Base-by-base conservation (phyloP, 2,888 invertebrate genomes). In the Mechanitis mazaeus region DNA sequence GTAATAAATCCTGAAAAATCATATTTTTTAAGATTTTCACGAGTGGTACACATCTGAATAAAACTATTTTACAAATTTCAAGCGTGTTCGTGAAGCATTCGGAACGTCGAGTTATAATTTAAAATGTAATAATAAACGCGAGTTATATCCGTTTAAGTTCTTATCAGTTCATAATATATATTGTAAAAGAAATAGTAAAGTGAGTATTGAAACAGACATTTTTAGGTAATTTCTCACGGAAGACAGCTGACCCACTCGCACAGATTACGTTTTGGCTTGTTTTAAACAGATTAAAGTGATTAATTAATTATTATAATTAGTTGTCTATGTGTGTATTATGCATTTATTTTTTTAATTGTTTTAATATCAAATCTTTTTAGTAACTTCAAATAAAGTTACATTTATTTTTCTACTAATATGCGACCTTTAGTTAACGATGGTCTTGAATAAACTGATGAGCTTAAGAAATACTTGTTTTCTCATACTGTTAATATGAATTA, bases 181-280 rank as follows among this genome's bases (percentile, higher is more conserved):
- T 47, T 59, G 53, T 38, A 55, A 66, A 63, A 57, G 45, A 57
- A 57, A 47, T 56, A 57, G 47, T 20, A 57, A 56, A 55, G 45
- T 11, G 64, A 61, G 59, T 73, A 72, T 72, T 71, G 70, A 73
- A 75, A 75, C 70, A 67, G 63, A 66, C 73, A 80, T 85, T 85
- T 82, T 84, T 75, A 68, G 65, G 66, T 61, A 66, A 75, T 35
- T 68, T 87, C 87, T 82, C 87, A 87, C 87, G 87, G 87, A 87
- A 87, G 86, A 69, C 72, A 66, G 67, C 42, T 74, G 84, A 71
- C 83, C 83, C 73, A 84, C 73, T 87, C 81, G 81, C 85, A 85
- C 73, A 85, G 75, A 78, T 82, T 64, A 53, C 64, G 59, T 45
- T 50, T 33, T 59, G 47, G 38, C 33, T 45, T 60, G 56, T 59